Conservation (phyloP, 2,888 invertebrate species). For the Mythimna impura region DNA sequence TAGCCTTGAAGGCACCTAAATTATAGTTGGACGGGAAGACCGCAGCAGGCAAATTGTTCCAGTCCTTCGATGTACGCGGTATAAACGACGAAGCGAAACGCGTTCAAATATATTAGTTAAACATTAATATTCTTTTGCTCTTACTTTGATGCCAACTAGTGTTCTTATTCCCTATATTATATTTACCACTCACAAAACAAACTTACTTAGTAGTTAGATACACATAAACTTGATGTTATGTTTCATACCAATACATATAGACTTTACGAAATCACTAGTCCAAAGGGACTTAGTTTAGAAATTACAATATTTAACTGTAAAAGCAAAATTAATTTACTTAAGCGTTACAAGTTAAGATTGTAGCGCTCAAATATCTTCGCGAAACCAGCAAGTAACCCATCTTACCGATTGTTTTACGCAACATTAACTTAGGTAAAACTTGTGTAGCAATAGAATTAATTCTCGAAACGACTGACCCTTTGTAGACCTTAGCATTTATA, state of each 20-base stretch:
- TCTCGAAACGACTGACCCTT: background rate
- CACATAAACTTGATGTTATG: background rate
- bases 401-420: slow-evolving; percentile 23
- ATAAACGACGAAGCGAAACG: no score
- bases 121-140: no score
- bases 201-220: background rate
- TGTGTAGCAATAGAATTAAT: slow-evolving; percentile 21
- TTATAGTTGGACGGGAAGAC: no score
- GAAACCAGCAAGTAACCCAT: slow-evolving; percentile 16
- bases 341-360: slow-evolving; percentile 12
- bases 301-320: background rate
- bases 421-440: background rate
- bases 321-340: slow-evolving; percentile 15
- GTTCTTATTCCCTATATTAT: no score
- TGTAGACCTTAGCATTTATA: background rate
- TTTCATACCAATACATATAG: background rate
- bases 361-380: slow-evolving; percentile 3
- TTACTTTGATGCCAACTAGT: no score
- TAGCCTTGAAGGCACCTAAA: no score
- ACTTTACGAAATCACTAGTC: background rate
- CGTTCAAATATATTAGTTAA: no score
- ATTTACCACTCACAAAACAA: no score
- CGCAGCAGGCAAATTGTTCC: no score
- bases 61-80: no score
- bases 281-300: background rate